Evolutionary conservation across 2,888 invertebrate genomes (phyloP).

Genomic region (Gisinianus flammeolus): DNA sequence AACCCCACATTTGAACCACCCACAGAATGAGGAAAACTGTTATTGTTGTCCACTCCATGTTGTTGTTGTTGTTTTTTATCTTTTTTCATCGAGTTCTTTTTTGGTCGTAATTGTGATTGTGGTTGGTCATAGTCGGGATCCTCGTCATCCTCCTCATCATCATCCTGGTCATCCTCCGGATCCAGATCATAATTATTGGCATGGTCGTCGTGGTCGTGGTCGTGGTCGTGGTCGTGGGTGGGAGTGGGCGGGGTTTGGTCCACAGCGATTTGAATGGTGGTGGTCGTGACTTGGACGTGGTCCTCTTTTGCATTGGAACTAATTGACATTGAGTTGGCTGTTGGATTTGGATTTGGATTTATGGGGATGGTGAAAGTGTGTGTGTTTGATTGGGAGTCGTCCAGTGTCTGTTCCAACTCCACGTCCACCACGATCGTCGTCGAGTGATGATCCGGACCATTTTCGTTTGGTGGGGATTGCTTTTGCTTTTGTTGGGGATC

Average conservation of each 20-base stretch:
- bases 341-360: too few species aligned
- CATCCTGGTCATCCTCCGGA: too few species aligned
- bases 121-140: too few species aligned
- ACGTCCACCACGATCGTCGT: conserved; percentile 30
- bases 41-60: conserved; percentile 18
- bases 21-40: conserved; percentile 25
- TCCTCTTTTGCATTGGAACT: conserved; percentile 9
- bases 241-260: conserved; percentile 46
- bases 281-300: background rate
- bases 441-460: background rate
- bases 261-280: conserved; percentile 54
- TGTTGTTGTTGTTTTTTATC: background rate
- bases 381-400: background rate
- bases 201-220: too few species aligned
- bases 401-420: background rate
- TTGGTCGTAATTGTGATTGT: too few species aligned
- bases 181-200: too few species aligned
- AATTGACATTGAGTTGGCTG: conserved; percentile 12
- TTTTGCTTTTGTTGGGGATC: conserved; percentile 14
- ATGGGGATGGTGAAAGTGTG: conserved; percentile 30
- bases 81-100: too few species aligned
- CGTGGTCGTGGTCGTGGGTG: too few species aligned
- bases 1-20: background rate
- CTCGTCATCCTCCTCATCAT: too few species aligned
- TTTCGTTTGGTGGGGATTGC: background rate